A percentile compares a stretch with the other conserved stretches of the same genome.
phyloP scores from a whole-genome alignment of 2,797 vertebrate genomes.

The Salmo trutta region DNA sequence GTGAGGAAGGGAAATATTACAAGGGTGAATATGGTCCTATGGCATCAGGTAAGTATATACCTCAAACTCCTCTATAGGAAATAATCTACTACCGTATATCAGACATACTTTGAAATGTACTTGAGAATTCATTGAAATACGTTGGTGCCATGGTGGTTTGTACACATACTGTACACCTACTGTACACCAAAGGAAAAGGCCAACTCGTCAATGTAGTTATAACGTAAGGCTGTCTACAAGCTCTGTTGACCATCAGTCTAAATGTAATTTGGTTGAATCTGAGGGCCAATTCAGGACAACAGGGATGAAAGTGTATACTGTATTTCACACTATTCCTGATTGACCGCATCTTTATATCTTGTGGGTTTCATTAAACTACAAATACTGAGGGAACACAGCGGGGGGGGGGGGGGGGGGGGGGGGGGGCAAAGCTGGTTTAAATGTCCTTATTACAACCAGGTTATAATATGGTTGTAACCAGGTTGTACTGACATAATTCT shows the following conservation, averaged over 20 bases:
- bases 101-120: constrained; percentile 48
- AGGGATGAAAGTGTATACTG: neutral
- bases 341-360: neutral
- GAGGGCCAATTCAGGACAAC: constrained; percentile 15
- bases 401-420: neutral
- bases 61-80: constrained; percentile 41
- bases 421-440: neutral
- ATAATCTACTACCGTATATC: constrained; percentile 33
- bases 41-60: constrained; percentile 40
- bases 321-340: neutral
- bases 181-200: constrained; percentile 56
- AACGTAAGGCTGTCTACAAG: constrained; percentile 22
- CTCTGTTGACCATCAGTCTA: constrained; percentile 14
- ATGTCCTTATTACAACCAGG: neutral
- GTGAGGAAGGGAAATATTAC: constrained; percentile 49
- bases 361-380: neutral
- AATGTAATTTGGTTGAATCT: constrained; percentile 33
- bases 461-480: neutral
- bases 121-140: constrained; percentile 28
- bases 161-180: constrained; percentile 13
- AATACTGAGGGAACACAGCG: neutral
- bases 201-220: constrained; percentile 42
- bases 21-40: constrained; percentile 8
- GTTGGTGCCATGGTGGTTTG: constrained; percentile 50
- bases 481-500: neutral